Evolutionary conservation across 2,888 invertebrate genomes (phyloP), one percentile per base, ranked within the genome.

Genomic region (Augochlorella aurata): DNA sequence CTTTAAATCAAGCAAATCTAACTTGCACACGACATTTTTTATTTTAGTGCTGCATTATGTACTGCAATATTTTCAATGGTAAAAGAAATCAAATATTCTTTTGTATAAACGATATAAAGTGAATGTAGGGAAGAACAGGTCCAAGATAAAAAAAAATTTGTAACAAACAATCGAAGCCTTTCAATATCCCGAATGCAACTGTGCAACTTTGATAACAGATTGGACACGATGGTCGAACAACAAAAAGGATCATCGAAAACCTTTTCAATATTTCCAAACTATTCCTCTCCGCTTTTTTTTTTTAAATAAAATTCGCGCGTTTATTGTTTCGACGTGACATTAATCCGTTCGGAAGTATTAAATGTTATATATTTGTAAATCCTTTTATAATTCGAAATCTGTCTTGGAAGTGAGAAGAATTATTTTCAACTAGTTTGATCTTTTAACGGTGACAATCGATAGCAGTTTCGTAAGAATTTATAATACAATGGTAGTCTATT

Each of bases 141-240:
- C 18, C 47, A 12, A 2, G 14, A 8, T 29, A 24, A 81, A 54
- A 76, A 72, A 70, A 63, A 58, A 65, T 7, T 49, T 58, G 38
- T 58, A 54, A 14, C 58, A n/a, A 5, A 45, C 72, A 73, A 77
- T 76, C 58, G 2, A 65, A 65, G 44, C 45, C 44, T 74, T 68
- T 66, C 74, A 68, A 67, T 81, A 52, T 45, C 16, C 12, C 44
- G 74, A 83, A 68, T 70, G 75, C 61, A 74, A 52, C 81, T 83
- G 82, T 52, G 73, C 54, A 82, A 82, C 72, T 78, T 47, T 61
- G 83, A 83, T 82, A 83, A 82, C 82, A 44, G 74, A 72, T 50
- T 47, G 71, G 54, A 65, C 61, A 67, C 49, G 74, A 71, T 72
- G 65, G 72, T 52, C 74, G 50, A 79, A 79, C 29, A 79, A 50